Conservation (phyloP, 1,140 invertebrate genomes). For the Oncopeltus fasciatus region DNA sequence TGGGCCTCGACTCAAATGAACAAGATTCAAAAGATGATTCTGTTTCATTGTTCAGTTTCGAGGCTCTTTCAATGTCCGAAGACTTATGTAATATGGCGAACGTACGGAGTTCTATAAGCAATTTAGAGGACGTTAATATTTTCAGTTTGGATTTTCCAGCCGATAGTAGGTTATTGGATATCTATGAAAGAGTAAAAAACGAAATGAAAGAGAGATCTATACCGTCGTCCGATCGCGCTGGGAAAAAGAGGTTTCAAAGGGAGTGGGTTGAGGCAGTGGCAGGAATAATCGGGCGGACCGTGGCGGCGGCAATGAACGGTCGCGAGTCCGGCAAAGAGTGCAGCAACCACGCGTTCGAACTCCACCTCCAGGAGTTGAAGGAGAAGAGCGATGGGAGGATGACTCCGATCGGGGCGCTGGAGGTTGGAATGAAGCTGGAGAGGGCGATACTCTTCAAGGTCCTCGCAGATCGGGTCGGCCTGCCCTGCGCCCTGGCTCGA, state of each 20-base stretch:
- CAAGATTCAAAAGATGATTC: background rate
- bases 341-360: background rate
- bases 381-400: no score
- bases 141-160: no score
- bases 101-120: no score
- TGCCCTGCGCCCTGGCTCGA: slow-evolving; percentile 41
- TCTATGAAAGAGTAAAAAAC: no score
- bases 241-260: background rate
- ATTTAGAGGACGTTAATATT: no score
- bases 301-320: background rate
- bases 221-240: no score
- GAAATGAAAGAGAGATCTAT: no score
- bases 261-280: background rate
- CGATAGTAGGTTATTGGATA: no score
- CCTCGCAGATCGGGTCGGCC: slow-evolving; percentile 41
- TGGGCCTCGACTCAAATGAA: background rate
- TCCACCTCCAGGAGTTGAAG: background rate
- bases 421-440: slow-evolving; percentile 43
- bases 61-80: no score
- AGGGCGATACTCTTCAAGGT: slow-evolving; percentile 49
- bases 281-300: background rate
- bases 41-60: background rate
- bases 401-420: slow-evolving; percentile 42
- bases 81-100: no score
- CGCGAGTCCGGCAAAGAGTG: background rate